These are phyloP conservation scores for Tachycineta bicolor DNA, from an alignment of 2,113 vertebrate genomes.

Conservation along the genomic window DNA sequence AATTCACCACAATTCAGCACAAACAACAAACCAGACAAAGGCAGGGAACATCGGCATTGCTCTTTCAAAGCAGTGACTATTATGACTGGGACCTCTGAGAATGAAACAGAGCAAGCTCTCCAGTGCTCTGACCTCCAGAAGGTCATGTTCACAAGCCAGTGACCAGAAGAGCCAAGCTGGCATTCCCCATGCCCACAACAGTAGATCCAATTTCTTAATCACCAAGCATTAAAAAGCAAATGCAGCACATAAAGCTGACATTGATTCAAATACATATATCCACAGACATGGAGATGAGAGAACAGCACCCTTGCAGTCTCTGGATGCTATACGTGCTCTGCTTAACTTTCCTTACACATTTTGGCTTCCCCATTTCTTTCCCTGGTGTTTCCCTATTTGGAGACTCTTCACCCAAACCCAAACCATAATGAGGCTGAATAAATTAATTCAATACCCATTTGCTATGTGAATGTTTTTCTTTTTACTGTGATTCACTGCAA, in stretches of 20 bases:
- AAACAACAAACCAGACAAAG: neutral
- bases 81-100: neutral
- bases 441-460: neutral
- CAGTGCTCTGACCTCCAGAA: slow-evolving; percentile 27
- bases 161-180: neutral
- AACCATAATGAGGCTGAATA: neutral
- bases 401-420: neutral
- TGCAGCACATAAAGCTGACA: neutral
- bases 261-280: neutral
- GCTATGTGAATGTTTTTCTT: neutral
- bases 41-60: neutral
- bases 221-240: slow-evolving; percentile 7
- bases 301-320: neutral
- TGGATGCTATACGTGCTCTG: neutral
- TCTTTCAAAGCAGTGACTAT: neutral
- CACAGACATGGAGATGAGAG: neutral
- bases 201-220: slow-evolving; percentile 44
- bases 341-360: neutral
- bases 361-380: neutral
- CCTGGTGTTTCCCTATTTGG: neutral
- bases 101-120: neutral
- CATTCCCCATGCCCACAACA: slow-evolving; percentile 41
- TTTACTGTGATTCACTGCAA: neutral
- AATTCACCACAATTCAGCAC: neutral
- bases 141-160: slow-evolving; percentile 21